Evolutionary conservation across 2,113 vertebrate species (phyloP).

Genomic region (Gymnocephalus cernua): DNA sequence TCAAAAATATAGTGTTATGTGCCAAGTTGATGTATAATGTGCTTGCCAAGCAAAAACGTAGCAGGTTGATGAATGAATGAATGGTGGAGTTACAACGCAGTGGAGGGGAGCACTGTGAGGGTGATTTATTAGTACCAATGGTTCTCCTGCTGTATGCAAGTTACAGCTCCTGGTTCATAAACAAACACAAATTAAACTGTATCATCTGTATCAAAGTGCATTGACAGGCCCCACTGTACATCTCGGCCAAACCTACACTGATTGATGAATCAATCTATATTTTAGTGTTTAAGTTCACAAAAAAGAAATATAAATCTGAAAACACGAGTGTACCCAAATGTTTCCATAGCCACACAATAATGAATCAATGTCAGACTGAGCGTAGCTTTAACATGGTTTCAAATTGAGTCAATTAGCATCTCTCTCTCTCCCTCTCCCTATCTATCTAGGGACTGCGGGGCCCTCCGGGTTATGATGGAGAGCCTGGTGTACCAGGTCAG

Average conservation of each 20-base stretch:
- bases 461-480: conserved; percentile 91
- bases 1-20: conserved; percentile 16
- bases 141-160: conserved; percentile 2
- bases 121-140: conserved; percentile 35
- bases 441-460: conserved; percentile 90
- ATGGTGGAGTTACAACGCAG: conserved; percentile 8
- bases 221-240: not conserved
- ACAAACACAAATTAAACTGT: conserved; percentile 15
- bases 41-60: conserved; percentile 29
- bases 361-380: not conserved
- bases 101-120: conserved; percentile 16
- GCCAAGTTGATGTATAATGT: conserved; percentile 24
- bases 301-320: not conserved
- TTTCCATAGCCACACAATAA: not conserved
- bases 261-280: not conserved
- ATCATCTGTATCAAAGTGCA: not conserved
- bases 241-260: not conserved
- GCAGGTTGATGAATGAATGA: conserved; percentile 48
- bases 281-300: not conserved
- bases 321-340: not conserved
- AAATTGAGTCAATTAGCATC: not conserved
- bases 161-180: conserved; percentile 9
- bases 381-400: not conserved
- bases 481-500: conserved; percentile 95
- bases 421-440: not conserved